Evolutionary conservation across 2,797 vertebrate genomes (phyloP).

Genomic region (Apodemus agrarius): DNA sequence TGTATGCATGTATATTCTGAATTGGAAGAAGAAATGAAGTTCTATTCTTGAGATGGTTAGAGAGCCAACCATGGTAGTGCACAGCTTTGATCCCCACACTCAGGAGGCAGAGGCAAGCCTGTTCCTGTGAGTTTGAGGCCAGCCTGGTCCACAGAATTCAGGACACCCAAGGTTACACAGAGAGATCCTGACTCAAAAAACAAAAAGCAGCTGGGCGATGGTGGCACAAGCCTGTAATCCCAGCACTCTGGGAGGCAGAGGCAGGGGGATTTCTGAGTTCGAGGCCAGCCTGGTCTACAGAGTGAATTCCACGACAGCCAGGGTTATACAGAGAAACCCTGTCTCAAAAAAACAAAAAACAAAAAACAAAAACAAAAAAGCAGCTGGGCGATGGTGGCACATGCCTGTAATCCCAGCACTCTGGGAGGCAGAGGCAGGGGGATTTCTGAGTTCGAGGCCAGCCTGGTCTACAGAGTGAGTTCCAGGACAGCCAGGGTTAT

Average conservation of each 20-base stretch:
- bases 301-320: too few species aligned
- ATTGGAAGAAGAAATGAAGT: neutral
- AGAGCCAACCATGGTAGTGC: too few species aligned
- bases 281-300: too few species aligned
- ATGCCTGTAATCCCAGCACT: neutral
- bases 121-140: neutral
- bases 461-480: neutral
- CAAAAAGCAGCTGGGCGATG: too few species aligned
- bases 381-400: too few species aligned
- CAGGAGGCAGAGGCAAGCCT: neutral
- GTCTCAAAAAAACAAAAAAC: too few species aligned
- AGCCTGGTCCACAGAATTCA: neutral
- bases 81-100: neutral
- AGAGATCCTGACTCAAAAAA: neutral
- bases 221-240: too few species aligned
- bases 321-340: too few species aligned
- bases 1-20: neutral
- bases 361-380: too few species aligned
- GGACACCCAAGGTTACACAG: neutral
- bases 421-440: neutral
- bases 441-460: neutral
- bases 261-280: too few species aligned
- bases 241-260: too few species aligned
- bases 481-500: neutral
- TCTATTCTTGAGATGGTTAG: neutral